Conservation (phyloP, 2,888 invertebrate species). For the Abscondita cerata region DNA sequence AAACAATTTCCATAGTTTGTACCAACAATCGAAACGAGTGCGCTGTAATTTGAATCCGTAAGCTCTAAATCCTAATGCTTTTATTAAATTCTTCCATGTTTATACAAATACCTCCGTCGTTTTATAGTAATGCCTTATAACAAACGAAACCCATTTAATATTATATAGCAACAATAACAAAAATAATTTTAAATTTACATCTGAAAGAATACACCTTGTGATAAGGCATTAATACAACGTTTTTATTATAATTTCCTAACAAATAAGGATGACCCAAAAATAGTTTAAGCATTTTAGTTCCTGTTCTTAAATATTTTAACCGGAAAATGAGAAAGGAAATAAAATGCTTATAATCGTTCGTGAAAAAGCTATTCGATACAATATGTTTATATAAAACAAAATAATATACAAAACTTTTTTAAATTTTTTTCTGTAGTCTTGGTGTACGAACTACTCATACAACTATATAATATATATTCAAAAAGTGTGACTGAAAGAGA, state of each 20-base stretch:
- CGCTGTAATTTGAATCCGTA: conserved; percentile 9
- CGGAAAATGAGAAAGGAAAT: conserved; percentile 11
- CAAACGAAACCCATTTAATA: conserved; percentile 35
- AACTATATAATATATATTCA: no score
- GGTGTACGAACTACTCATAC: conserved; percentile 22
- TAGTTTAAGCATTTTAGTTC: conserved; percentile 22
- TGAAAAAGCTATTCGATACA: conserved; percentile 20
- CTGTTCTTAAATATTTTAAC: conserved; percentile 3
- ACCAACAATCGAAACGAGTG: background rate
- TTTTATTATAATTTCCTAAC: conserved; percentile 21
- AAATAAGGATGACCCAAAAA: conserved; percentile 13
- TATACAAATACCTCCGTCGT: conserved; percentile 52
- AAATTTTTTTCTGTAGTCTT: conserved; percentile 17
- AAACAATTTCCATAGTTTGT: conserved; percentile 6
- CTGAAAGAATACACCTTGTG: conserved; percentile 21
- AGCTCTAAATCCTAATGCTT: conserved; percentile 21
- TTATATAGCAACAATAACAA: conserved; percentile 31
- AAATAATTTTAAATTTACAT: conserved; percentile 32
- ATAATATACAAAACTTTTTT: conserved; percentile 27
- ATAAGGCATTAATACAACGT: conserved; percentile 20
- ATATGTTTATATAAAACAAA: conserved; percentile 24
- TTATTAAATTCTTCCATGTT: conserved; percentile 40
- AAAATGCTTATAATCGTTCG: conserved; percentile 20
- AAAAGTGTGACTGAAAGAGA: conserved; percentile 16
- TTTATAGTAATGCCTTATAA: conserved; percentile 52